Base-by-base conservation (phyloP, 2,797 vertebrate genomes). In the Bradypodion pumilum region DNA sequence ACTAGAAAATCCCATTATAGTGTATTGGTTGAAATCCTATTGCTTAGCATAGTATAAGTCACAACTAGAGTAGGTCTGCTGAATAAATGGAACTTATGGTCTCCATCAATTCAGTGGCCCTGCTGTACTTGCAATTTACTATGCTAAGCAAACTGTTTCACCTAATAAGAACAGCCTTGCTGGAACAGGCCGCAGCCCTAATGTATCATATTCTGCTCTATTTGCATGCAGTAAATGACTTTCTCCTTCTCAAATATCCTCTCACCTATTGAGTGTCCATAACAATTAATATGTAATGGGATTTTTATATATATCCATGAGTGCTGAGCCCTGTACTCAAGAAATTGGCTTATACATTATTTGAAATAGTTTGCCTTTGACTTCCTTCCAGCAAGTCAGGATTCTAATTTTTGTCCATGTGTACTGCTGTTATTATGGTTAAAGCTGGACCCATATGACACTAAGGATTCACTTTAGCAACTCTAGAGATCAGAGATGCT, bases 401-500 rank as follows among this genome's bases (percentile, higher is more conserved):
- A 42, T 25, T 63, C 1, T 9, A 13, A 32, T 25, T 35, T 82
- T 65, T 60, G 23, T 27, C 21, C 5, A 8, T 35, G 23, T 65
- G 23, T 65, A 10, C 16, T 81, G 25, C 60, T 19, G 6, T 42
- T 49, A 59, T 89, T 91, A 44, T 10, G 2, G 74, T n/a, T 85
- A 68, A 49, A 82, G 56, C n/a, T 80, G 32, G 79, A 0, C 27
- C 16, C 44, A 82, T 44, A 37, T 82, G 60, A 65, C 35, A 68
- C 85, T 72, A 83, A 85, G 40, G n/a, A 62, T 77, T 72, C 86
- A 0, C 40, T 74, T 65, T 84, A 37, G 79, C 23, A 37, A 2
- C n/a, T 87, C 29, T 70, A 40, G 78, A 85, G 25, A 78, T 87
- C 72, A 85, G 77, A 81, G 79, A 25, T 44, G 7, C 85, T 85